These are phyloP conservation scores for Plebejus argus DNA, from an alignment of 2,888 invertebrate genomes.

Conservation along the genomic window DNA sequence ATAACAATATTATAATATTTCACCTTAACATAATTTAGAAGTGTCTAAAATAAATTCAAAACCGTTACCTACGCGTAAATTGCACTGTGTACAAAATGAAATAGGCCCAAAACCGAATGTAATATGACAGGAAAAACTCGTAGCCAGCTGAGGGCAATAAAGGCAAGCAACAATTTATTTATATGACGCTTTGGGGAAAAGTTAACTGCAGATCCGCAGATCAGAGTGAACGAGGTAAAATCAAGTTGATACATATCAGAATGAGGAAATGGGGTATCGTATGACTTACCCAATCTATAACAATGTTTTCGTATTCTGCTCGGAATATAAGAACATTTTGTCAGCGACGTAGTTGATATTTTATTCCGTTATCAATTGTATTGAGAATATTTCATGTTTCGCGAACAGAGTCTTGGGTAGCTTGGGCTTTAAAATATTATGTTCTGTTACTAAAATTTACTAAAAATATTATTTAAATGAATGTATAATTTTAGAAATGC, in stretches of 20 bases:
- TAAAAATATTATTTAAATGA: no score
- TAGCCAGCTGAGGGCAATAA: conserved; percentile 74
- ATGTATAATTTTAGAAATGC: no score
- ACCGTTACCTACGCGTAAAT: background rate
- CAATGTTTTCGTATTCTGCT: conserved; percentile 49
- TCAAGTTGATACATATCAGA: conserved; percentile 73
- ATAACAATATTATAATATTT: no score
- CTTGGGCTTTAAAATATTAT: background rate
- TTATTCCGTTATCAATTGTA: background rate
- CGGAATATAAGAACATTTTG: background rate
- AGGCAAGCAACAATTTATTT: conserved; percentile 80
- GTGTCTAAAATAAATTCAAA: background rate
- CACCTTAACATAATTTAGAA: no score
- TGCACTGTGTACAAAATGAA: background rate
- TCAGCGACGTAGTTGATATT: background rate
- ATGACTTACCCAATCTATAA: conserved; percentile 39
- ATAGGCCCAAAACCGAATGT: conserved; percentile 66
- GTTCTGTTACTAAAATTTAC: no score
- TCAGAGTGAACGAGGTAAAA: conserved; percentile 68
- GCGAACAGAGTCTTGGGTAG: background rate
- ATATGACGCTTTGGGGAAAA: conserved; percentile 78
- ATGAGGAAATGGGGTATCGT: conserved; percentile 44
- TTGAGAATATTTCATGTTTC: background rate
- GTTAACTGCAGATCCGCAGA: conserved; percentile 67
- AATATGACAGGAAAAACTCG: conserved; percentile 70